A percentile compares a stretch with the other conserved stretches of the same genome.
Conservation (phyloP, 2,797 vertebrate genomes). For the Tenualosa ilisha region DNA sequence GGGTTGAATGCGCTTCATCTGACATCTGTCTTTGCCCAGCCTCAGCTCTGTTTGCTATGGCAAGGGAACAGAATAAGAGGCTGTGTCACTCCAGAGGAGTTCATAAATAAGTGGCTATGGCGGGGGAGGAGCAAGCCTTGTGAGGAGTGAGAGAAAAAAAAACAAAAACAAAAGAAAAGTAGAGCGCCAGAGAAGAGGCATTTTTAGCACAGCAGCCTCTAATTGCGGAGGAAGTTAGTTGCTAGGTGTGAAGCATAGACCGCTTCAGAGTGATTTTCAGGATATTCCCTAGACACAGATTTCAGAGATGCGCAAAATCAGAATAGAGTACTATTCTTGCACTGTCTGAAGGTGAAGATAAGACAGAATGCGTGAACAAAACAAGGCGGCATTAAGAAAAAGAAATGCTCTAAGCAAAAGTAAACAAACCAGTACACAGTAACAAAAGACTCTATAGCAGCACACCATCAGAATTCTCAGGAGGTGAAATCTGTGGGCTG, state of each 20-base stretch:
- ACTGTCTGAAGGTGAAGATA: neutral
- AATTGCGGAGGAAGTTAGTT: constrained; percentile 25
- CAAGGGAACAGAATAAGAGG: constrained; percentile 35
- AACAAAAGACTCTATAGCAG: neutral
- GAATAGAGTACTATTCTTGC: neutral
- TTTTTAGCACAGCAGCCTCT: constrained; percentile 30
- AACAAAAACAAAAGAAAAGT: neutral
- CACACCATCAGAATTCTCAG: neutral
- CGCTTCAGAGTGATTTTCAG: constrained; percentile 22
- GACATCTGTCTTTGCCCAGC: constrained; percentile 32
- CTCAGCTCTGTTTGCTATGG: constrained; percentile 35
- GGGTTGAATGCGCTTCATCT: constrained; percentile 46
- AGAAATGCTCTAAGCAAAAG: constrained; percentile 11
- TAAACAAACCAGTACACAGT: constrained; percentile 14
- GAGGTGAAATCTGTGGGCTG: constrained; percentile 44
- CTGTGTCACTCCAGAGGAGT: constrained; percentile 39
- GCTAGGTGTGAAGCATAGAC: constrained; percentile 25
- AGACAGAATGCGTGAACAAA: neutral
- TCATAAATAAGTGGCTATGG: constrained; percentile 34
- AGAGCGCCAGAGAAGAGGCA: constrained; percentile 28
- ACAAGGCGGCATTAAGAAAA: neutral
- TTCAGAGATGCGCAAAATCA: neutral
- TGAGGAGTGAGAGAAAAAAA: neutral
- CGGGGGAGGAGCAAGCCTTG: neutral
- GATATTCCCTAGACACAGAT: constrained; percentile 12